Evolutionary conservation across 2,797 vertebrate species (phyloP), one percentile per base, ranked within the genome.

Genomic region (Lagodon rhomboides): DNA sequence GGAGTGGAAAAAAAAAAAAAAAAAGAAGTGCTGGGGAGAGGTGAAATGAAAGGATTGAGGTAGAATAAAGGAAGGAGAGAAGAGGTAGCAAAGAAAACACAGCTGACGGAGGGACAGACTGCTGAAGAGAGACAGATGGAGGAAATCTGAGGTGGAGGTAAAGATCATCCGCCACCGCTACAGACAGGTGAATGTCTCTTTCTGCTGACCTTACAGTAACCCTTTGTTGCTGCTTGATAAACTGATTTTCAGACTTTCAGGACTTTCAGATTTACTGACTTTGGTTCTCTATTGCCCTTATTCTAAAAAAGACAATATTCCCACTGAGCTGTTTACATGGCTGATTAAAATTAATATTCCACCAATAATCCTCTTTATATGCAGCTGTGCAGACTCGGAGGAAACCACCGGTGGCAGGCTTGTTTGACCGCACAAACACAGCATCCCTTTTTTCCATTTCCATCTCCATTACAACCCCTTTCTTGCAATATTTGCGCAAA

Each of bases 121-220:
- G 54, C 67, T 85, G 62, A 77, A 86, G 50, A 71, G 86, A 90
- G 85, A 88, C 67, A 73, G 80, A 90, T 77, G 68, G 34, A 25
- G 58, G 69, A 62, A 66, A 77, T 60, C 7, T 58, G 47, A 87
- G 53, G 74, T 69, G 68, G n/a, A 79, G 76, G 67, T 75, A 62
- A 62, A 69, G 68, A 49, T 50, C 63, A 80, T 56, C 68, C 41
- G 20, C 66, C 25, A 41, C 44, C 3, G 1, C 17, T 38, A 41
- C 50, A 53, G 63, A 5, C 41, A 15, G 12, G 27, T 44, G 18
- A n/a, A 23, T 10, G 16, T 53, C 11, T 66, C 7, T 61, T 20
- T 62, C 8, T 23, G 11, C 1, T 56, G 25, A 68, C 71, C 51
- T 59, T 11, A 22, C 0, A 4, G 53, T 66, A 46, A 80, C 73